Conservation (phyloP, 2,797 vertebrate species). For the Tragopan temminckii region DNA sequence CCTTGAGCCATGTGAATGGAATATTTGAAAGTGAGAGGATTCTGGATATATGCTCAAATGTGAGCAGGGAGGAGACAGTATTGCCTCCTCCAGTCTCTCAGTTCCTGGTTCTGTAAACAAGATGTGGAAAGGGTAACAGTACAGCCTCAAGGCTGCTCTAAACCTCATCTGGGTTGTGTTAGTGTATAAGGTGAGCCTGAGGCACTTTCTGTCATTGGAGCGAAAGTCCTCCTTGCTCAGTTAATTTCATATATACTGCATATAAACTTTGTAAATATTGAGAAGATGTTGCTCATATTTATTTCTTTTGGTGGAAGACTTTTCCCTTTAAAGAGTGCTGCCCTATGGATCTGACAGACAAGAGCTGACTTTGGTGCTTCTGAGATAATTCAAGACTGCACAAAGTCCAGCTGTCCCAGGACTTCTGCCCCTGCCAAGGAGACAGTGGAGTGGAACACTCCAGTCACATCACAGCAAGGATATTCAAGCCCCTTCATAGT, state of each 20-base stretch:
- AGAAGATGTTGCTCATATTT: neutral
- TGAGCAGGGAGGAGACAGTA: neutral
- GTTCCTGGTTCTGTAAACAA: neutral
- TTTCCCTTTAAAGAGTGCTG: neutral
- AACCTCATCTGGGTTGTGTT: neutral
- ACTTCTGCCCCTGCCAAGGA: neutral
- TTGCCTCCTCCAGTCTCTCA: neutral
- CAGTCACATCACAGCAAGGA: neutral
- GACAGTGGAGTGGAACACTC: neutral
- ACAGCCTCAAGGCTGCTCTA: neutral
- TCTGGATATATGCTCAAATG: neutral
- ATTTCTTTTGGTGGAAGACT: neutral
- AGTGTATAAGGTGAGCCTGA: neutral
- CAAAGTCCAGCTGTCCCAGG: neutral
- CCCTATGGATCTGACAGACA: neutral
- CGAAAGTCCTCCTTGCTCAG: neutral
- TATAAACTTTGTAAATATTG: neutral
- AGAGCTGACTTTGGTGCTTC: neutral
- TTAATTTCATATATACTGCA: neutral
- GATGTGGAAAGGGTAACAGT: neutral
- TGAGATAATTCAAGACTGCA: neutral
- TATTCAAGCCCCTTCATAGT: neutral
- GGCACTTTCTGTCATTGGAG: fast-evolving
- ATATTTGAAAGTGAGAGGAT: neutral
- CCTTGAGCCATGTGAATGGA: neutral